phyloP scores from a whole-genome alignment of 2,797 vertebrate species.

The Pygocentrus nattereri region DNA sequence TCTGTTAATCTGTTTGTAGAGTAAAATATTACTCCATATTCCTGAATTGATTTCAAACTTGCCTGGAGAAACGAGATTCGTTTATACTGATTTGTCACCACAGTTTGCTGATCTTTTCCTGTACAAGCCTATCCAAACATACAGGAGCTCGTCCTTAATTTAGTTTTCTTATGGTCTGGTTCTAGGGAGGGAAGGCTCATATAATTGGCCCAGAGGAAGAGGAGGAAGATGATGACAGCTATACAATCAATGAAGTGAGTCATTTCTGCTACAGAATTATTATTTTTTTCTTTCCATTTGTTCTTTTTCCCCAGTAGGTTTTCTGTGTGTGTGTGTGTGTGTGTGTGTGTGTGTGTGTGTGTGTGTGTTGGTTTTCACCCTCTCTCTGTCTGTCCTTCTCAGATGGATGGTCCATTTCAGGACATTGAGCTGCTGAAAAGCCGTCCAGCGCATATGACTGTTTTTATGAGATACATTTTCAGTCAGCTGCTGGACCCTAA shows the following conservation, averaged over 20 bases:
- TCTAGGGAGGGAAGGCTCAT: constrained; percentile 74
- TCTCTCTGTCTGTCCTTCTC: neutral
- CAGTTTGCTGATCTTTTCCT: too few relatives aligned
- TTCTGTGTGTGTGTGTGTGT: neutral
- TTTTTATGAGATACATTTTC: constrained; percentile 94
- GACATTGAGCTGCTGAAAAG: constrained; percentile 88
- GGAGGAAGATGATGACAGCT: constrained; percentile 83
- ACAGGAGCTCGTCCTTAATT: neutral
- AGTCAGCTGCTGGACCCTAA: constrained; percentile 91
- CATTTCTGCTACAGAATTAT: neutral
- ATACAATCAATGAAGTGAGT: constrained; percentile 85
- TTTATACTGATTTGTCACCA: too few relatives aligned
- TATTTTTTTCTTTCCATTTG: too few relatives aligned
- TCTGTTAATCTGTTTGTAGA: too few relatives aligned
- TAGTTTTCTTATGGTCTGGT: neutral
- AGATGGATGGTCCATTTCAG: constrained; percentile 90
- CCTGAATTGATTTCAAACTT: too few relatives aligned
- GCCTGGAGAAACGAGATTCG: too few relatives aligned
- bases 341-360: neutral
- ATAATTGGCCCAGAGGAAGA: constrained; percentile 94
- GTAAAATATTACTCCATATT: too few relatives aligned
- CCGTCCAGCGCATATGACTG: constrained; percentile 88
- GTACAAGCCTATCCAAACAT: neutral
- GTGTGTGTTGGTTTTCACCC: neutral
- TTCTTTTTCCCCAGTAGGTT: neutral